phyloP scores from a whole-genome alignment of 2,797 vertebrate genomes.

The Chelonia mydas region DNA sequence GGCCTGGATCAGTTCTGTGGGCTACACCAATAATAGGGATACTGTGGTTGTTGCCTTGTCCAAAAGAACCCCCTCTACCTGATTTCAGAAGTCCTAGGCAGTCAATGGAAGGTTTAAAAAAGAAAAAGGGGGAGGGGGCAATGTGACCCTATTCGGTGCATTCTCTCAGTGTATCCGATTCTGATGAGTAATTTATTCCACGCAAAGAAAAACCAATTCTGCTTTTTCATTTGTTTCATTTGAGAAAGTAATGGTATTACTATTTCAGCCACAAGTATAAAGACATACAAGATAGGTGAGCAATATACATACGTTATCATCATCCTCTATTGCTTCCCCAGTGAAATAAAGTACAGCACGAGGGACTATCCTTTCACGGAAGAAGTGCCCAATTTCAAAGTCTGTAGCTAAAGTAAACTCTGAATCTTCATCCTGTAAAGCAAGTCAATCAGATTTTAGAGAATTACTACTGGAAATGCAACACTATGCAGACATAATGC shows the following conservation, averaged over 20 bases:
- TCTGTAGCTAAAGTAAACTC: conserved; percentile 94
- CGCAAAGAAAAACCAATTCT: not conserved
- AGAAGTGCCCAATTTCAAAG: conserved; percentile 98
- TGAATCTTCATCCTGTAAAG: conserved; percentile 93
- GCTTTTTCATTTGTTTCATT: not conserved
- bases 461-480: not conserved
- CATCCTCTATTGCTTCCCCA: conserved; percentile 96
- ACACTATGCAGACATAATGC: not conserved
- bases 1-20: not conserved
- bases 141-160: not conserved
- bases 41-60: not conserved
- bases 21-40: not conserved
- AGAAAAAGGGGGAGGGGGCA: too few species aligned
- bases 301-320: conserved; percentile 90
- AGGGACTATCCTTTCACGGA: conserved; percentile 96
- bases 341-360: conserved; percentile 98
- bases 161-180: not conserved
- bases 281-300: not conserved
- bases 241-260: not conserved
- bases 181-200: not conserved
- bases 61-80: not conserved
- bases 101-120: not conserved
- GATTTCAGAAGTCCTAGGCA: not conserved
- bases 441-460: not conserved
- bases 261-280: not conserved